Conservation (phyloP, 2,888 invertebrate genomes). For the Aphodius granarius region DNA sequence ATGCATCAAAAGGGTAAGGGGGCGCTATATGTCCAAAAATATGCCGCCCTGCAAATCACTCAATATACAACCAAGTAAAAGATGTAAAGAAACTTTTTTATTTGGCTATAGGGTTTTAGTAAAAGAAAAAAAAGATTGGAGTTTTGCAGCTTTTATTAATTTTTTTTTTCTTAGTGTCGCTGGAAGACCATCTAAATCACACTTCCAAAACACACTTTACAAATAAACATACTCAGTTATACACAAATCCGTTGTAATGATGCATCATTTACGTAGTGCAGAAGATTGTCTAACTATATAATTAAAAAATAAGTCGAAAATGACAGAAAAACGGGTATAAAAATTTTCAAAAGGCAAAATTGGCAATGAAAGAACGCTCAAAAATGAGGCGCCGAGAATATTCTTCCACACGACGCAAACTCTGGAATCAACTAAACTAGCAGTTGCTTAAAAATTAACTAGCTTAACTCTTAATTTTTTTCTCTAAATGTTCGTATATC, state of each 20-base stretch:
- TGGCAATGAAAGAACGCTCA: background rate
- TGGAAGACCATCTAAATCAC: constrained; percentile 49
- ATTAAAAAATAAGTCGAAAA: background rate
- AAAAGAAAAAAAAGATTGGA: no score
- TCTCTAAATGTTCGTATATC: background rate
- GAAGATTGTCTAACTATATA: constrained; percentile 33
- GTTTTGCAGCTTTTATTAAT: constrained; percentile 32
- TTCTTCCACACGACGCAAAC: constrained; percentile 3
- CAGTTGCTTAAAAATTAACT: background rate
- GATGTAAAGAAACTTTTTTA: no score
- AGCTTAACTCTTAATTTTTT: background rate
- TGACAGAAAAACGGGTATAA: background rate
- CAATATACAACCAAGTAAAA: no score
- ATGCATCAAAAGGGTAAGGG: no score
- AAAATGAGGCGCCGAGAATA: background rate
- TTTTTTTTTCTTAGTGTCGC: constrained; percentile 49
- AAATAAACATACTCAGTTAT: constrained; percentile 33
- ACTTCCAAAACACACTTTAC: constrained; percentile 47
- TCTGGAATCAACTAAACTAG: background rate
- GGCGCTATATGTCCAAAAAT: no score
- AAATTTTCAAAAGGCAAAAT: background rate
- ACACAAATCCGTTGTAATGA: constrained; percentile 8
- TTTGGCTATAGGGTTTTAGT: no score
- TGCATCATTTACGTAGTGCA: constrained; percentile 20
- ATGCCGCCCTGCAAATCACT: no score